A percentile compares a stretch with the other conserved stretches of the same genome.
These are phyloP conservation scores for Trisateles emortualis DNA, from an alignment of 2,888 invertebrate genomes.

Conservation along the genomic window DNA sequence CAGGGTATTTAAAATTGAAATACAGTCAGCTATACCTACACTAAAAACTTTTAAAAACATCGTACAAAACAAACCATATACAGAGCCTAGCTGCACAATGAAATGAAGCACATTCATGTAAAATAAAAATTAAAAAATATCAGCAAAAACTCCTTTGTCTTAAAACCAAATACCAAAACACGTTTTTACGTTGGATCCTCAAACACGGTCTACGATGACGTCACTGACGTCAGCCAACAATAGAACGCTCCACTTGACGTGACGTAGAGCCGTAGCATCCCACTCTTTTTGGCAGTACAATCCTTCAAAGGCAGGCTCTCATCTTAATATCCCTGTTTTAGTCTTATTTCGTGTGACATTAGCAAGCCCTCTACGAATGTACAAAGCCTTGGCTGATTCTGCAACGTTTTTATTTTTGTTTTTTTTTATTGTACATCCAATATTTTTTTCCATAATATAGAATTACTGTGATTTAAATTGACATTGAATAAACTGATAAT, in stretches of 20 bases:
- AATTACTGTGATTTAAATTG: too few relatives aligned
- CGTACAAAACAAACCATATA: not conserved
- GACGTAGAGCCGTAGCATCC: conserved; percentile 69
- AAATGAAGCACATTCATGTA: not conserved
- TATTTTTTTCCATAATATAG: too few relatives aligned
- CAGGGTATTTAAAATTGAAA: too few relatives aligned
- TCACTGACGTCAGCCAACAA: conserved; percentile 42
- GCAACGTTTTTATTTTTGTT: conserved; percentile 11
- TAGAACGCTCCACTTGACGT: conserved; percentile 44
- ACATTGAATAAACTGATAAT: too few relatives aligned
- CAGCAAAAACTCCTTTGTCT: conserved; percentile 14
- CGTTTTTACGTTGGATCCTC: conserved; percentile 34
- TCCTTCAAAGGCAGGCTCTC: conserved; percentile 79
- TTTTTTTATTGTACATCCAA: not conserved
- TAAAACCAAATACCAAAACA: conserved; percentile 32
- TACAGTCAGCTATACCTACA: too few relatives aligned
- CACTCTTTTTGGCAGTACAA: conserved; percentile 74
- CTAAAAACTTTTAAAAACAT: too few relatives aligned
- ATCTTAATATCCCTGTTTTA: conserved; percentile 83
- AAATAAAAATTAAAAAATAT: conserved; percentile 5
- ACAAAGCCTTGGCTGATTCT: conserved; percentile 56
- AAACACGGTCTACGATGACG: conserved; percentile 38
- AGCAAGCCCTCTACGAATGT: conserved; percentile 62
- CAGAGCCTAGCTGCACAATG: not conserved
- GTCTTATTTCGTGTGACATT: conserved; percentile 83